Evolutionary conservation across 2,888 invertebrate genomes (phyloP).

Genomic region (Drosophila meridiana): DNA sequence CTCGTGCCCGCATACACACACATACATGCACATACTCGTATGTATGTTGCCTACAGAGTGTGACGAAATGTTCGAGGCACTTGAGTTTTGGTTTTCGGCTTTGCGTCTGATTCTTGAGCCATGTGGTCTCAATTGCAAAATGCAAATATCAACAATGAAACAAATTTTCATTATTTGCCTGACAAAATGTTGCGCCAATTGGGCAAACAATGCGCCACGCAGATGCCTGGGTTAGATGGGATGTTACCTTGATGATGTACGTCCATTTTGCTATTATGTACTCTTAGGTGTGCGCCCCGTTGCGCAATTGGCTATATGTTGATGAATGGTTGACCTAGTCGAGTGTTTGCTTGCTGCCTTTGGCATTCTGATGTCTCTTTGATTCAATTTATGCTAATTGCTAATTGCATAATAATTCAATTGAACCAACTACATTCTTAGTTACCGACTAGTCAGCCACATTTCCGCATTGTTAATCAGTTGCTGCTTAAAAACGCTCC

Average conservation of each 20-base stretch:
- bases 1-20: conserved; percentile 50
- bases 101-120: conserved; percentile 36
- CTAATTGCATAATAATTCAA: conserved; percentile 82
- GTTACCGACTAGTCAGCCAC: conserved; percentile 52
- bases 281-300: conserved; percentile 29
- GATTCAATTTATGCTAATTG: conserved; percentile 80
- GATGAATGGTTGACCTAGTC: conserved; percentile 71
- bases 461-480: conserved; percentile 70
- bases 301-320: conserved; percentile 36
- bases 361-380: conserved; percentile 57
- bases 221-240: conserved; percentile 28
- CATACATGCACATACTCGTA: background rate
- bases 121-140: conserved; percentile 65
- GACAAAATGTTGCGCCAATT: conserved; percentile 74
- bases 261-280: background rate
- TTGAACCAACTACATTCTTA: conserved; percentile 57
- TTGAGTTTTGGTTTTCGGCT: conserved; percentile 34
- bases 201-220: conserved; percentile 56
- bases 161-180: conserved; percentile 74
- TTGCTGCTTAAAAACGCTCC: conserved; percentile 27
- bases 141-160: conserved; percentile 75
- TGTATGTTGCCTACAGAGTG: background rate
- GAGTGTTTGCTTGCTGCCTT: conserved; percentile 63
- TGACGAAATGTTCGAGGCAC: conserved; percentile 67
- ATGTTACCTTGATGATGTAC: conserved; percentile 60